Evolutionary conservation across 2,888 invertebrate species (phyloP), one percentile per base, ranked within the genome.

Genomic region (Epinotia bilunana): DNA sequence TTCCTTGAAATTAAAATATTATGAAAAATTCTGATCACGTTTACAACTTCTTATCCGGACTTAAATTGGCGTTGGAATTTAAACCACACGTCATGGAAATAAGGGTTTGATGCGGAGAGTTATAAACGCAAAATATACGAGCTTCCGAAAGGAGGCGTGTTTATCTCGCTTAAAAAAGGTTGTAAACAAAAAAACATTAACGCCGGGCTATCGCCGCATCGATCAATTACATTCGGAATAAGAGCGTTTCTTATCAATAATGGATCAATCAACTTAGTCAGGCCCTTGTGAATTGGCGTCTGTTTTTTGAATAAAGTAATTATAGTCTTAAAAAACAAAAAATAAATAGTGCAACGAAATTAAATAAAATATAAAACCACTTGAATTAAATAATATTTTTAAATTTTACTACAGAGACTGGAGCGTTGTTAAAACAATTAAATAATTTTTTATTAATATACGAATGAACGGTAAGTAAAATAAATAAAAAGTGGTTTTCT

Each of bases 221-320:
- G 90, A 93, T 93, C 92, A 92, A 91, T 92, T 92, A 91, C 90
- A 91, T 88, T 89, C 85, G 89, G 84, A 93, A 93, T 92, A 87
- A 90, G 91, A 93, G 89, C 90, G 86, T 87, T 91, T 87, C 91
- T 93, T 93, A 93, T 93, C 92, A 91, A 89, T 92, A 91, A 91
- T 91, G 90, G 91, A 93, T 93, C 92, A 87, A 90, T 91, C 89
- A 89, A 80, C 86, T 77, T 84, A 86, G 86, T 83, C 62, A 18
- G 75, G 33, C 23, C 55, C 6, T n/a, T 7, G n/a, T 67, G 79
- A 73, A 85, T 87, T 90, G 88, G 84, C 58, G 70, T 72, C 62
- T 74, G 68, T 46, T 49, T 67, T 9, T 76, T n/a, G 53, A n/a
- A 55, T 33, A n/a, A 43, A 43, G 11, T 55, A 58, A 69, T 33